Evolutionary conservation across 1,140 invertebrate species (phyloP).

Genomic region (Hydropsyche tenuis): DNA sequence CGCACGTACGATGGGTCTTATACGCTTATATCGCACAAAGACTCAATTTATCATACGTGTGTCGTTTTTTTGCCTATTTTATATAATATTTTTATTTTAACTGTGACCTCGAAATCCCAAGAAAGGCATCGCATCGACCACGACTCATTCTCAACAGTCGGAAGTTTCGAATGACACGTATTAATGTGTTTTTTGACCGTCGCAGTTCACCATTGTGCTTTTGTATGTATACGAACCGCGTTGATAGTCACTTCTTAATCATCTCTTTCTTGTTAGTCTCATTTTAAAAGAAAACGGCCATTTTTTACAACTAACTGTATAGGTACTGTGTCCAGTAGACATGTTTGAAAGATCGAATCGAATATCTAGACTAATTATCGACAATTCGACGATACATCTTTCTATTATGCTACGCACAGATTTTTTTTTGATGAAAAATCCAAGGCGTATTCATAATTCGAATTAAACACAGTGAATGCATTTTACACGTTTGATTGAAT

Average conservation of each 20-base stretch:
- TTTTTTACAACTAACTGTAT: too few relatives aligned
- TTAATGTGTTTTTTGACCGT: conserved; percentile 27
- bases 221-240: background rate
- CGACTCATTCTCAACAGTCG: conserved; percentile 22
- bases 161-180: conserved; percentile 24
- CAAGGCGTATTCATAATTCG: too few relatives aligned
- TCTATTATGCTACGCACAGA: too few relatives aligned
- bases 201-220: conserved; percentile 24
- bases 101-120: conserved; percentile 21
- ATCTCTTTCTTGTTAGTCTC: background rate
- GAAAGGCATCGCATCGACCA: conserved; percentile 16
- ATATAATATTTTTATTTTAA: conserved; percentile 23
- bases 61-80: background rate
- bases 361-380: too few relatives aligned
- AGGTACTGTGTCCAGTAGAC: too few relatives aligned
- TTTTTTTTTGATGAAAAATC: too few relatives aligned
- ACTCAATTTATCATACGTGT: conserved; percentile 19
- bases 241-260: conserved; percentile 20
- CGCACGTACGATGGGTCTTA: conserved; percentile 19
- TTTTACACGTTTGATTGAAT: background rate
- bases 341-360: too few relatives aligned
- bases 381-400: too few relatives aligned
- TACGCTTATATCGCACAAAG: conserved; percentile 26
- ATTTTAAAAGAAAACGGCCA: background rate
- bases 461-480: background rate